Base-by-base conservation (phyloP, 2,797 vertebrate genomes). In the Rhinogobio ventralis region DNA sequence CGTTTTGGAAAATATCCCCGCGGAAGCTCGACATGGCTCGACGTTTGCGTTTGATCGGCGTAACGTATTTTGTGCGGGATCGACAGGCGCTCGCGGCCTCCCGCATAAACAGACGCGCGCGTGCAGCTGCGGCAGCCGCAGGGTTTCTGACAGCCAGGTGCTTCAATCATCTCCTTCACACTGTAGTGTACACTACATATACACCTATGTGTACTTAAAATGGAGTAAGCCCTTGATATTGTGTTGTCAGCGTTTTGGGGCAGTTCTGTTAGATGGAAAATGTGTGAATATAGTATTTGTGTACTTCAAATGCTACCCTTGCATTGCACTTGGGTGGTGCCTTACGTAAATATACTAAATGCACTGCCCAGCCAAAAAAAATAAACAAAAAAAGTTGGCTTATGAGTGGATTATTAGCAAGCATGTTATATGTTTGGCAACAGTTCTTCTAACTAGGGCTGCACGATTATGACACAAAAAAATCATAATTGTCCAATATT, bases 81-180 rank as follows among this genome's bases (percentile, higher is more conserved):
- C 86, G 79, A 79, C 62, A 9, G 68, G 73, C 62, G 82, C 66
- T 69, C 75, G 83, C 75, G 83, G 83, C 83, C 83, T 85, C 83
- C 76, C 83, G 83, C 83, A 84, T 60, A 46, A 77, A 79, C 14
- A 85, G 42, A 85, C 87, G 84, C 75, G 76, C 74, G 55, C 45
- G 11, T 19, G 68, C 55, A 72, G 39, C 71, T 82, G 73, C 81
- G 15, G 69, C 82, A 68, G 73, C 85, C 53, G 78, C 82, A 33
- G 79, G 67, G 85, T 30, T 80, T 82, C 42, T 89, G 89, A 88
- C 89, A 89, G 87, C 82, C 73, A 30, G 45, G 53, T 53, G 60
- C 45, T 36, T 36, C 33, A 20, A 7, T 68, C 20, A 68, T 36
- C 8, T 2, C 14, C 66, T 69, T 55, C 23, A 69, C 28, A 20